Percentiles rank a stretch among this genome's conserved stretches.
Evolutionary conservation across 2,113 vertebrate genomes (phyloP).

Genomic region (Leuciscus idus): DNA sequence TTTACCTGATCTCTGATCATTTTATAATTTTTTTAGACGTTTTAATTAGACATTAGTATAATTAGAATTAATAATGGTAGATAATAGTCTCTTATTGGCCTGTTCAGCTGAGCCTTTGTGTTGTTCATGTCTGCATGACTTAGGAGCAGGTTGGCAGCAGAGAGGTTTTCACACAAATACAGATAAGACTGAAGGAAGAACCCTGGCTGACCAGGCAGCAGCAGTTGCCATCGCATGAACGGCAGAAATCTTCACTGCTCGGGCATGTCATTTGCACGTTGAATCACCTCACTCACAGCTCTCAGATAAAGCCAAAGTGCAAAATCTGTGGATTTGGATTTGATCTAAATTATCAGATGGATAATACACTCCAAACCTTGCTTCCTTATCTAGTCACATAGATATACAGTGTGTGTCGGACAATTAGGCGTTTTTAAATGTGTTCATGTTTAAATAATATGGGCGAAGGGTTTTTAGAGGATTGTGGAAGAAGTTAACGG

Average conservation of each 20-base stretch:
- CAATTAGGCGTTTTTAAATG: no score
- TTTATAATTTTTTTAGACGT: no score
- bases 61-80: no score
- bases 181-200: not conserved
- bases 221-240: not conserved
- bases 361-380: not conserved
- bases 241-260: not conserved
- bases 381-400: not conserved
- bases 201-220: not conserved
- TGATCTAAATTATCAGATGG: not conserved
- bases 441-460: not conserved
- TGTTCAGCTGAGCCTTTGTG: not conserved
- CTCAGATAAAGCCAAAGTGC: not conserved
- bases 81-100: no score
- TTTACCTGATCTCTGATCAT: no score
- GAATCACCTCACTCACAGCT: not conserved
- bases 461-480: not conserved
- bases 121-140: not conserved
- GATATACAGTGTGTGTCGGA: not conserved
- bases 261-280: not conserved
- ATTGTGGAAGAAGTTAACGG: no score
- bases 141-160: not conserved
- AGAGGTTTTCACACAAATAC: not conserved
- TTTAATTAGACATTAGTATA: no score
- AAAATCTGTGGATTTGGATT: not conserved